phyloP scores from a whole-genome alignment of 2,888 invertebrate genomes.

The Agonopterix alstromeriana region DNA sequence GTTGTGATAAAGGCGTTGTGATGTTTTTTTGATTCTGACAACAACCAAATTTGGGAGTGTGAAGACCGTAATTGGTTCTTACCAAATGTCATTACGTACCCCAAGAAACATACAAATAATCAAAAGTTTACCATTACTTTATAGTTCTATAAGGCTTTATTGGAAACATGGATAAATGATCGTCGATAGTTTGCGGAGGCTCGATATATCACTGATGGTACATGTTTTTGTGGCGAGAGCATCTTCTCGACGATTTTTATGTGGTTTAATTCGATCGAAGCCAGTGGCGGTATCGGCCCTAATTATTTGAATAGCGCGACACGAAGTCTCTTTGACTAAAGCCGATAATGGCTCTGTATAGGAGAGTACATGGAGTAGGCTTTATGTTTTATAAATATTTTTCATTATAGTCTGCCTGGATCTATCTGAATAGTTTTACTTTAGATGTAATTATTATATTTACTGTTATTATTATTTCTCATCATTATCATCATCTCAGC shows the following conservation, averaged over 20 bases:
- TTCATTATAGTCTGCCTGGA: too few species aligned
- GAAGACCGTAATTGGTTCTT: slow-evolving; percentile 35
- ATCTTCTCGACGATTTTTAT: slow-evolving; percentile 52
- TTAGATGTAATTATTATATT: too few species aligned
- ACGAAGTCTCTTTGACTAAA: slow-evolving; percentile 55
- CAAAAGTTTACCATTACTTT: slow-evolving; percentile 21
- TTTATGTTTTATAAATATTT: neutral
- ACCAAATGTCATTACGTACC: slow-evolving; percentile 26
- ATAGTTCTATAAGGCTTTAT: slow-evolving; percentile 40
- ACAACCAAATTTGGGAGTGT: slow-evolving; percentile 38
- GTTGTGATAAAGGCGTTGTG: slow-evolving; percentile 27
- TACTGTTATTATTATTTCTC: too few species aligned
- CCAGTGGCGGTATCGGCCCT: slow-evolving; percentile 57
- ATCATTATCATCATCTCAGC: too few species aligned
- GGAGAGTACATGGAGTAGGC: slow-evolving; percentile 27
- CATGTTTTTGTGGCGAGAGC: slow-evolving; percentile 44
- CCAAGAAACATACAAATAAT: slow-evolving; percentile 20
- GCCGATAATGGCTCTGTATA: slow-evolving; percentile 46
- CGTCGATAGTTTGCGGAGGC: slow-evolving; percentile 23
- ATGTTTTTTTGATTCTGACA: slow-evolving; percentile 40
- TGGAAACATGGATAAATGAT: slow-evolving; percentile 40
- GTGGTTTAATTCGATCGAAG: slow-evolving; percentile 62
- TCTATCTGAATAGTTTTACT: too few species aligned
- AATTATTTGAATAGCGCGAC: slow-evolving; percentile 72
- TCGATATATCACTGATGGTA: slow-evolving; percentile 44